Evolutionary conservation across 1,140 invertebrate species (phyloP), one percentile per base, ranked within the genome.

Genomic region (Brachionus plicatilis): DNA sequence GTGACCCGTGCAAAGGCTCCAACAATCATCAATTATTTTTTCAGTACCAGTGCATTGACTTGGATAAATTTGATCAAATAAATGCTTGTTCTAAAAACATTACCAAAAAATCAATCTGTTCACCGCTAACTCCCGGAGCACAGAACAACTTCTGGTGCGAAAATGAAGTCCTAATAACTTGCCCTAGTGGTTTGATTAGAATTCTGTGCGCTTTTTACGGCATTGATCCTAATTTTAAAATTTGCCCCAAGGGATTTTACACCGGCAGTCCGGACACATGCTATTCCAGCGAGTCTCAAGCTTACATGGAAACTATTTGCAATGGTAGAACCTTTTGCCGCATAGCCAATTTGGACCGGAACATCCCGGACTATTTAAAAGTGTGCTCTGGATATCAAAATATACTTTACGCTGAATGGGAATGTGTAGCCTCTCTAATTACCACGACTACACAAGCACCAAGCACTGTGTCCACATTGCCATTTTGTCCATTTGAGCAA

Each of bases 31-130:
- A 82, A 11, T 14, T 82, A 24, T 65, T 82, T 29, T 27, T 82
- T 27, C 79, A 82, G 41, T 82, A 82, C 33, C 79, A 82, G n/a
- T 82, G 79, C 37, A 20, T 82, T n/a, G 79, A 82, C 17, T 41
- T 12, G 3, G 53, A 82, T 2, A 45, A 12, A 65, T 37, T 11
- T 45, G 11, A 6, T 66, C 3, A 24, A 47, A 60, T 82, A 12
- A 37, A 27, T 37, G 0, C 56, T 0, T 82, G 79, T 8, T 12
- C 27, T 7, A 82, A 27, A 41, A 82, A 65, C 20, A 33, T 14
- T 14, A 65, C 24, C 24, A 82, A 65, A 47, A 43, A 41, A 14
- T 60, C 76, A 5, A 80, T 60, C 12, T 80, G 76, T 80, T 50
- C 76, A 27, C 12, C 68, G 4, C 33, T 72, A 33, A 72, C 68